These are phyloP conservation scores for Galemys pyrenaicus DNA, from an alignment of 2,113 vertebrate species.

Conservation along the genomic window DNA sequence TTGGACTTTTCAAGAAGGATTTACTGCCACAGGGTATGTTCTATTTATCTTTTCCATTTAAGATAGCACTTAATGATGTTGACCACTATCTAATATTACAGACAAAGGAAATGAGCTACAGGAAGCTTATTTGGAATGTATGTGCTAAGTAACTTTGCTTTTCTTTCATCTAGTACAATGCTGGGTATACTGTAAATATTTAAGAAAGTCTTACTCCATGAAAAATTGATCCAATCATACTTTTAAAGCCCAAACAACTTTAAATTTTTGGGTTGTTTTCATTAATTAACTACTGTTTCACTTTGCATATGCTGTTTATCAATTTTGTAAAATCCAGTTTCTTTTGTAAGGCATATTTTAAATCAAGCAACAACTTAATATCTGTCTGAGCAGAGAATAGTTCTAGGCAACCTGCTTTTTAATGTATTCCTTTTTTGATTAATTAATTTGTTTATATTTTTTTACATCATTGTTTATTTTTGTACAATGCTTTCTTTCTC, in stretches of 20 bases:
- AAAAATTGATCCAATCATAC: not conserved
- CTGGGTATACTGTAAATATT: not conserved
- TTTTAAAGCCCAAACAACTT: not conserved
- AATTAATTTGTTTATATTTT: too few relatives aligned
- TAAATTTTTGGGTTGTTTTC: not conserved
- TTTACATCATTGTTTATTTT: too few relatives aligned
- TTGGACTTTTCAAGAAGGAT: constrained; percentile 17
- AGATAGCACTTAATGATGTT: not conserved
- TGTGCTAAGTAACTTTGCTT: not conserved
- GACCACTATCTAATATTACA: not conserved
- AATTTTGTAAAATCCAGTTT: not conserved
- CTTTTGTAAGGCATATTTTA: constrained; percentile 3
- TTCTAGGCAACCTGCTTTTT: not conserved
- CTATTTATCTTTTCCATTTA: constrained; percentile 5
- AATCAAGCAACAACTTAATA: not conserved
- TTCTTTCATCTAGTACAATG: not conserved
- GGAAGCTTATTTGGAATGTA: constrained; percentile 1
- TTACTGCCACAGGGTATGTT: not conserved
- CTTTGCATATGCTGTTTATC: not conserved
- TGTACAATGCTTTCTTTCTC: too few relatives aligned
- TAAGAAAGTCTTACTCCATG: not conserved
- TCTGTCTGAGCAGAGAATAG: not conserved
- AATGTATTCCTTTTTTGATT: not conserved
- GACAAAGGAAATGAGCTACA: not conserved
- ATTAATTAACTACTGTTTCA: not conserved